These are phyloP conservation scores for Catocala nupta DNA, from an alignment of 2,888 invertebrate genomes.

Conservation along the genomic window DNA sequence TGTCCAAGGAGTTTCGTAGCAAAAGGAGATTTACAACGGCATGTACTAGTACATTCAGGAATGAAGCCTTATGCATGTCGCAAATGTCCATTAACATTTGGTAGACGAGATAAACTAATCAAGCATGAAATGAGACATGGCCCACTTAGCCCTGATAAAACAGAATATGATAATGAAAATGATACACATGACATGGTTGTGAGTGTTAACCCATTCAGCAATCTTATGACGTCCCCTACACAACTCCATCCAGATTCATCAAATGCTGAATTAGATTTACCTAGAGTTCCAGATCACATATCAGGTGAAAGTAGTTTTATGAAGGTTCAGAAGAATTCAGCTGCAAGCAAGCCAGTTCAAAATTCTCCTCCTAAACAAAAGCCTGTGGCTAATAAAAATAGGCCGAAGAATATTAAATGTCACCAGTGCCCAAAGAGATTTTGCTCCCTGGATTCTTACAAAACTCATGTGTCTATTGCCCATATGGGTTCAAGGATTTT, in stretches of 20 bases:
- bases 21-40: slow-evolving; percentile 89
- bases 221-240: slow-evolving; percentile 79
- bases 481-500: slow-evolving; percentile 87
- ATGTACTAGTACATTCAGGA: slow-evolving; percentile 90
- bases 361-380: slow-evolving; percentile 74
- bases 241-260: slow-evolving; percentile 64
- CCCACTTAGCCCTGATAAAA: slow-evolving; percentile 68
- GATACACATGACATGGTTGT: slow-evolving; percentile 87
- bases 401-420: slow-evolving; percentile 84
- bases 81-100: slow-evolving; percentile 90
- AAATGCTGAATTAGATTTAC: slow-evolving; percentile 77
- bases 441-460: slow-evolving; percentile 83
- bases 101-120: slow-evolving; percentile 89
- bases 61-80: slow-evolving; percentile 89
- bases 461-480: slow-evolving; percentile 84
- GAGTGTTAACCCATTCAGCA: slow-evolving; percentile 87
- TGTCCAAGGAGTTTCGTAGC: slow-evolving; percentile 92
- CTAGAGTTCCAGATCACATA: slow-evolving; percentile 84
- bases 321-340: slow-evolving; percentile 72
- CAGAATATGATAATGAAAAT: slow-evolving; percentile 67
- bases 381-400: slow-evolving; percentile 70
- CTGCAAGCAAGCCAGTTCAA: slow-evolving; percentile 63
- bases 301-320: slow-evolving; percentile 82
- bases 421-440: slow-evolving; percentile 85
- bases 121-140: slow-evolving; percentile 90